These are phyloP conservation scores for Leptopilina syphax DNA, from an alignment of 2,888 invertebrate genomes.

Conservation along the genomic window DNA sequence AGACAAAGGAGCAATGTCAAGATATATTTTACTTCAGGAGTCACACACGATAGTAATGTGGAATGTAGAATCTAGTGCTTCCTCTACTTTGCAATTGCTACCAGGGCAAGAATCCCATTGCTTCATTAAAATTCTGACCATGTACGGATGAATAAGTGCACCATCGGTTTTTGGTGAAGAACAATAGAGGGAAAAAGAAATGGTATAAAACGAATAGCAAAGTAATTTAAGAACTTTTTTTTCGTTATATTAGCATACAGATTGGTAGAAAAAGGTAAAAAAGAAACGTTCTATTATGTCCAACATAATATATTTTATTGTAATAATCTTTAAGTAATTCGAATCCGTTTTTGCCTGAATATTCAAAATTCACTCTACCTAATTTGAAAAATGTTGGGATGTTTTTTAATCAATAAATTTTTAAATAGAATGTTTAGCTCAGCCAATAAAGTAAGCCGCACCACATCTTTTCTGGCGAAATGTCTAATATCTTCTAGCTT, in stretches of 20 bases:
- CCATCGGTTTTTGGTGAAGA: constrained; percentile 11
- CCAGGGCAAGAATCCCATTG: constrained; percentile 3
- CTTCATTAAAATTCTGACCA: constrained; percentile 29
- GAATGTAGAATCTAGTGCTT: constrained; percentile 18
- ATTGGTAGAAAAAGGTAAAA: background rate
- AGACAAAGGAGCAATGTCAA: background rate
- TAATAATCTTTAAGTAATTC: no score
- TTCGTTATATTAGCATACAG: background rate
- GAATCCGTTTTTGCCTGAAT: no score
- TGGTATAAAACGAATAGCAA: constrained; percentile 4
- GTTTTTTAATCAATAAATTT: background rate
- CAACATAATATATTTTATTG: background rate
- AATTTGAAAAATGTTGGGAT: background rate
- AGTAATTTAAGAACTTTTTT: constrained; percentile 12
- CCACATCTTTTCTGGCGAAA: background rate
- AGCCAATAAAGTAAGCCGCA: background rate
- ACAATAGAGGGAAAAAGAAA: constrained; percentile 6
- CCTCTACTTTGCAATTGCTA: constrained; percentile 24
- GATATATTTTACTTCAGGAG: constrained; percentile 9
- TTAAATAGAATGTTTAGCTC: background rate
- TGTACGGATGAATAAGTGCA: constrained; percentile 14
- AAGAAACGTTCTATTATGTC: background rate
- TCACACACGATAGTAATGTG: constrained; percentile 12
- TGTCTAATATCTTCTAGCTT: background rate
- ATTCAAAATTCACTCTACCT: no score